These are phyloP conservation scores for Micromesistius poutassou DNA, from an alignment of 2,797 vertebrate genomes.

Conservation along the genomic window DNA sequence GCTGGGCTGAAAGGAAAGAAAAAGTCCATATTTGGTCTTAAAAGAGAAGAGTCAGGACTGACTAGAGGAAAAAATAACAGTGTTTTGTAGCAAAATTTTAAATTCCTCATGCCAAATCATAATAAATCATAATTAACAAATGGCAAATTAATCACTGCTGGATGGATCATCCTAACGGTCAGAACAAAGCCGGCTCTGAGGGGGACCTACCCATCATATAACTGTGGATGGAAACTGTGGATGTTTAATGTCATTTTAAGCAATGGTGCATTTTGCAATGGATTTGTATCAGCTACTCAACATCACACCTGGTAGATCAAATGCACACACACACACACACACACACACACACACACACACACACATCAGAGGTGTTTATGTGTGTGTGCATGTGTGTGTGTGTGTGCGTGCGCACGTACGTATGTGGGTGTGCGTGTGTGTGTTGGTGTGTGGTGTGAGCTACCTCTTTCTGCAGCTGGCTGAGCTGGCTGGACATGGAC, in stretches of 20 bases:
- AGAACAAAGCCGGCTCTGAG: not conserved
- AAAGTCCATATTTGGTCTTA: not conserved
- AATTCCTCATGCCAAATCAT: not conserved
- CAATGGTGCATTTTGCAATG: too few relatives aligned
- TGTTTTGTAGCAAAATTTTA: not conserved
- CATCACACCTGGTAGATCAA: too few relatives aligned
- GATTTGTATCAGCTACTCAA: too few relatives aligned
- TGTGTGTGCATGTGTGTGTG: not conserved
- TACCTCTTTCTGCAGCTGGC: constrained; percentile 97
- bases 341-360: too few relatives aligned
- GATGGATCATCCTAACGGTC: too few relatives aligned
- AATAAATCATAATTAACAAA: not conserved
- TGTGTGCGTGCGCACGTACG: not conserved
- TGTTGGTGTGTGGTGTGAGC: not conserved
- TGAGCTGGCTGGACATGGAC: constrained; percentile 83
- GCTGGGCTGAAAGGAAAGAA: not conserved
- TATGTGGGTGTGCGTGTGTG: not conserved
- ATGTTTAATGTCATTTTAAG: too few relatives aligned
- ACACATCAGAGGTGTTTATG: not conserved
- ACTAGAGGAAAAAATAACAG: not conserved
- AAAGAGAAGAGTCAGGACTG: not conserved
- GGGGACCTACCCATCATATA: too few relatives aligned
- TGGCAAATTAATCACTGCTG: too few relatives aligned
- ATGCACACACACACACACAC: too few relatives aligned
- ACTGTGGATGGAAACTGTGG: too few relatives aligned